Base-by-base conservation (phyloP, 2,888 invertebrate species). In the Crematogaster levior region DNA sequence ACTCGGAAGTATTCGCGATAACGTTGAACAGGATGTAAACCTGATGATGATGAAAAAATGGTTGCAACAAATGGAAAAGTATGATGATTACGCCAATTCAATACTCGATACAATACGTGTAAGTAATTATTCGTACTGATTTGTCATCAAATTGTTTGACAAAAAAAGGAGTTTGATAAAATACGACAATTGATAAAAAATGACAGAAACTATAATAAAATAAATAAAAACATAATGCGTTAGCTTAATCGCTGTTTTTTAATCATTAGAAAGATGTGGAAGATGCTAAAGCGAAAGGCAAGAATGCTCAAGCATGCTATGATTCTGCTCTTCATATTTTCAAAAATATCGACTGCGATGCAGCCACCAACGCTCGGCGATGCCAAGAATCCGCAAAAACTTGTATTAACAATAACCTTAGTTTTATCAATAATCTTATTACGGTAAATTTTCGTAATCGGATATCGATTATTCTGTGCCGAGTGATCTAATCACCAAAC, bases 271-370 rank as follows among this genome's bases (percentile, higher is more conserved):
- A 24, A 34, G 46, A 43, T 0, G 85, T 86, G 5, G 72, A 86
- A 15, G 61, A 81, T 3, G 85, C 88, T 12, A 84, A 84, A 4
- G 68, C 46, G 1, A n/a, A 34, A 40, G 85, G 85, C 15, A 88
- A 83, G 21, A 10, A 86, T 24, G 84, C 75, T 5, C 81, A 84
- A n/a, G n/a, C 3, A 4, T 86, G 88, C 37, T 85, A 85, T 77
- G 66, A 46, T 3, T 0, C 5, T 1, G 84, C 81, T 9, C 30
- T 34, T 27, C 4, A 2, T n/a, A 6, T 4, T 1, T 5, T 81
- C 9, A 27, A 53, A 2, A n/a, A 21, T 10, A 24, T 15, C 51
- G 51, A 65, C 18, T 18, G n/a, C n/a, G n/a, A 10, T 0, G 9
- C 15, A 18, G 30, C 7, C 6, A 37, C 15, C 0, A 30, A 7